Conservation (phyloP, 2,888 invertebrate genomes). For the Campoplex nolae region DNA sequence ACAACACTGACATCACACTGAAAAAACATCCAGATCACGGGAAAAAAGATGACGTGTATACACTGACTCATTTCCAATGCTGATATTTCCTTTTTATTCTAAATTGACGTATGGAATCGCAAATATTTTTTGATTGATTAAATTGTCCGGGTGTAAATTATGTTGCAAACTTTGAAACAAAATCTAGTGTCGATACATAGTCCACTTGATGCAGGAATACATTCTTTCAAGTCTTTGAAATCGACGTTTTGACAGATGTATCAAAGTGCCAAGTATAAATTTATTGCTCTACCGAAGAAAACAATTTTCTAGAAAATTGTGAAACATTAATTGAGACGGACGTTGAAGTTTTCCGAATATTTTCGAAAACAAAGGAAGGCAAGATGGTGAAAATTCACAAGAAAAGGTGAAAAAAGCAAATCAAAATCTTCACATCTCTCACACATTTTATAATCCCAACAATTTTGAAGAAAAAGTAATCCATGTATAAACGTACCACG, state of each 20-base stretch:
- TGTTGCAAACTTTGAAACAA: background rate
- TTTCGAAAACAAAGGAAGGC: background rate
- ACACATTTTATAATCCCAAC: background rate
- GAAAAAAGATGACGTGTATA: background rate
- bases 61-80: background rate
- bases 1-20: background rate
- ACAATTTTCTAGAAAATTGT: background rate
- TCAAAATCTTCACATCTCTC: background rate
- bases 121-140: background rate
- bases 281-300: background rate
- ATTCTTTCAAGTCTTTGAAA: background rate
- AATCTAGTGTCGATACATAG: background rate
- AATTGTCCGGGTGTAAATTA: background rate
- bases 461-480: background rate
- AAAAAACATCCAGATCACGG: background rate
- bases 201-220: background rate
- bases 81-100: background rate
- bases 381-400: background rate
- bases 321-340: background rate
- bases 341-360: background rate
- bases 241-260: background rate
- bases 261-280: background rate
- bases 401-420: background rate
- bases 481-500: slow-evolving; percentile 49
- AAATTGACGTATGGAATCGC: background rate